Percentiles rank a stretch among this genome's conserved stretches.
phyloP scores from a whole-genome alignment of 2,113 vertebrate genomes.

The Plectropomus leopardus region DNA sequence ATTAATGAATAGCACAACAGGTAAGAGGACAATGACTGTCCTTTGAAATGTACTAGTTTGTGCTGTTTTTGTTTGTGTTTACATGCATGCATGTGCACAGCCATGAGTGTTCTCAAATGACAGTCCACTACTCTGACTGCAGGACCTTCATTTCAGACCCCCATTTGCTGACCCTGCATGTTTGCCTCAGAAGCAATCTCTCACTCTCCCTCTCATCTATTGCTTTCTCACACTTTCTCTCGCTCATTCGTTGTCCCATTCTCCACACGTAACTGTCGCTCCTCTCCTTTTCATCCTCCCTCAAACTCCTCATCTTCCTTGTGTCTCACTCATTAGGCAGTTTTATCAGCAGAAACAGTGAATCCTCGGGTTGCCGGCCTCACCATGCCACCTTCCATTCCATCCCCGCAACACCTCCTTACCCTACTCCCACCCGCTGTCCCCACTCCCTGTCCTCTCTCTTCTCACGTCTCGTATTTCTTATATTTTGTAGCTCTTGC shows the following conservation, averaged over 20 bases:
- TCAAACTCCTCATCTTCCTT: constrained; percentile 24
- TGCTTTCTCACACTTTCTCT: constrained; percentile 32
- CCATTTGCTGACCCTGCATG: constrained; percentile 65
- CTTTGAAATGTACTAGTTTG: constrained; percentile 12
- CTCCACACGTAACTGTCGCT: constrained; percentile 1
- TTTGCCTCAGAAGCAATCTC: constrained; percentile 44
- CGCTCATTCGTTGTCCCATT: constrained; percentile 21
- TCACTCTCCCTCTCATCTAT: constrained; percentile 28
- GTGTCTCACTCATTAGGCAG: constrained; percentile 26
- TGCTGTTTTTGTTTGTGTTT: constrained; percentile 42
- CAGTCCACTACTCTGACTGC: constrained; percentile 35
- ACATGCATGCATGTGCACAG: background rate
- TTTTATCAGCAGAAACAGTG: constrained; percentile 26
- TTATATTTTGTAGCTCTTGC: constrained; percentile 9
- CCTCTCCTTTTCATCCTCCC: constrained; percentile 19
- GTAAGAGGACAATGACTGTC: too few relatives aligned
- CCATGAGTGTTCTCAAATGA: constrained; percentile 40
- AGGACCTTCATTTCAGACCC: constrained; percentile 54
- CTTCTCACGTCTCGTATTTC: constrained; percentile 23
- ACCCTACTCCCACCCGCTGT: background rate
- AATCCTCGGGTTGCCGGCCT: constrained; percentile 15
- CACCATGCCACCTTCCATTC: constrained; percentile 10
- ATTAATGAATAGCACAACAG: too few relatives aligned
- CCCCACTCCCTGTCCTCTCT: background rate
- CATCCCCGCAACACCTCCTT: background rate